These are phyloP conservation scores for Drosophila nr. perissopoda DNA, from an alignment of 2,888 invertebrate genomes.

Conservation along the genomic window DNA sequence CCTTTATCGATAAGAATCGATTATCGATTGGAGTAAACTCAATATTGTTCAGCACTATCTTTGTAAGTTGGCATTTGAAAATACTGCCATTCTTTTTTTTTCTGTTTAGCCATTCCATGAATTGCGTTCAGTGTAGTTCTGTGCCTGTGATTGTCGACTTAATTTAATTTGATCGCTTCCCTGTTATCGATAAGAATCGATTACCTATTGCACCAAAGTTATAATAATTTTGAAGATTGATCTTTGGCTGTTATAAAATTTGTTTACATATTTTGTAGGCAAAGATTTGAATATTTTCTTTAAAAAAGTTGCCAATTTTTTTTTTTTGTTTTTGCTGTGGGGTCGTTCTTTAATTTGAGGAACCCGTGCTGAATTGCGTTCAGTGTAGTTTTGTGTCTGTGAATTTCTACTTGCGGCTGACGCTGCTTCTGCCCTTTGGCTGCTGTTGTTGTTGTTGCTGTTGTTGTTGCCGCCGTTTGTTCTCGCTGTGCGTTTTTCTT, in stretches of 20 bases:
- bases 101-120: neutral
- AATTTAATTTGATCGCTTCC: neutral
- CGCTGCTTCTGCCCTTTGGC: slow-evolving; percentile 59
- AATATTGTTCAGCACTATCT: neutral
- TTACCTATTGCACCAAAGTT: neutral
- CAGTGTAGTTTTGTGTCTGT: slow-evolving; percentile 53
- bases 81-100: neutral
- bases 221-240: neutral
- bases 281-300: neutral
- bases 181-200: slow-evolving; percentile 2
- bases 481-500: slow-evolving; percentile 69
- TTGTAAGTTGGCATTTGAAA: neutral
- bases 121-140: slow-evolving; percentile 31
- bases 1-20: neutral
- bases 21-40: neutral
- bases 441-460: slow-evolving; percentile 33
- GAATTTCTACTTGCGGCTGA: slow-evolving; percentile 64
- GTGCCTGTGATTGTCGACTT: slow-evolving; percentile 60
- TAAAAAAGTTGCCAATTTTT: neutral
- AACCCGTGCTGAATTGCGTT: neutral
- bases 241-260: neutral
- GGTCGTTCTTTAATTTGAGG: too few relatives aligned
- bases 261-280: neutral
- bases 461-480: slow-evolving; percentile 56
- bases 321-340: neutral